Evolutionary conservation across 2,888 invertebrate genomes (phyloP).

Genomic region (Troglohyphantes excavatus): DNA sequence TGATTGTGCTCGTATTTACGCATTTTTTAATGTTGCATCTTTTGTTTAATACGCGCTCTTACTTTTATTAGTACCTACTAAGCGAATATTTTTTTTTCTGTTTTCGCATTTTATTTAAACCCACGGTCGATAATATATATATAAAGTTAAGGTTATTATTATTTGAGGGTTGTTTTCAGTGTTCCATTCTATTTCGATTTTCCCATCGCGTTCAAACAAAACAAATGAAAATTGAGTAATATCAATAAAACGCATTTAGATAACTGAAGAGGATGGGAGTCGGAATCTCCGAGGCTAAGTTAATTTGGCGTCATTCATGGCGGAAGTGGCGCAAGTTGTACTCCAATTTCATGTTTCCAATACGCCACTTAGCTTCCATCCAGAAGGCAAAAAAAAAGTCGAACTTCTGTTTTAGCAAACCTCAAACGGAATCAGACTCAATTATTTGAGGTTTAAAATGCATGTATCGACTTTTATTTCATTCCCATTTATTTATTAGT

Average conservation of each 20-base stretch:
- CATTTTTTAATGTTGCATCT: slow-evolving; percentile 17
- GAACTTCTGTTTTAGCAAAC: background rate
- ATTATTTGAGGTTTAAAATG: slow-evolving; percentile 9
- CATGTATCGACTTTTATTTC: slow-evolving; percentile 19
- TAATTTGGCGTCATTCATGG: background rate
- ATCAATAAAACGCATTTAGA: slow-evolving; percentile 64
- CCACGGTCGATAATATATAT: slow-evolving; percentile 34
- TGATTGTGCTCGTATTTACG: slow-evolving; percentile 38
- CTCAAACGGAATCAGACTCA: background rate
- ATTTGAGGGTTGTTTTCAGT: slow-evolving; percentile 24
- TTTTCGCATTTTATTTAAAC: background rate
- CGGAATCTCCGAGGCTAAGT: background rate
- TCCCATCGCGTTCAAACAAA: slow-evolving; percentile 47
- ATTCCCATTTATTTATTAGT: slow-evolving; percentile 26
- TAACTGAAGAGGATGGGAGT: background rate
- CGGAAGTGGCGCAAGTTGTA: slow-evolving; percentile 2
- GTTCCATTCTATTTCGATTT: slow-evolving; percentile 66
- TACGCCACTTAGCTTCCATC: background rate
- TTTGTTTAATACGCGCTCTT: background rate
- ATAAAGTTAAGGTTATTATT: slow-evolving; percentile 52
- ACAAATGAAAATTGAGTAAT: slow-evolving; percentile 61
- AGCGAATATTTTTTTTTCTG: background rate
- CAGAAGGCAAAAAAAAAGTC: background rate
- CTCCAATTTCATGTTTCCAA: background rate
- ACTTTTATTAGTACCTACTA: background rate